Evolutionary conservation across 2,113 vertebrate genomes (phyloP).

Genomic region (Mustelus asterias): DNA sequence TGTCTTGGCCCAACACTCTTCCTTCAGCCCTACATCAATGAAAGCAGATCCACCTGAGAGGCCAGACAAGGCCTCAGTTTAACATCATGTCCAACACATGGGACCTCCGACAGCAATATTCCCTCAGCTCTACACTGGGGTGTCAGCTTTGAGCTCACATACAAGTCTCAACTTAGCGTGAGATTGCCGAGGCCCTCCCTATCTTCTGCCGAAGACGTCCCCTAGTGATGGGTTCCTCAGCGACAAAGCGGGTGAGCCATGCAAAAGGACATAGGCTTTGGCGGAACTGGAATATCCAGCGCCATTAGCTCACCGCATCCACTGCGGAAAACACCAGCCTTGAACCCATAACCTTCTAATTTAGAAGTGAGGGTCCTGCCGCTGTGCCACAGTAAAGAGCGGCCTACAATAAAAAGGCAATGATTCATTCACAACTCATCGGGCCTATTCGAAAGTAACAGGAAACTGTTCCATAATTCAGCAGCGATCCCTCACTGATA

Average conservation of each 20-base stretch:
- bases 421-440: neutral
- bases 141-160: neutral
- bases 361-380: neutral
- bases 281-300: too few relatives aligned
- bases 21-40: too few relatives aligned
- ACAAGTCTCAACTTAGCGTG: neutral
- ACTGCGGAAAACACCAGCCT: neutral
- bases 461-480: neutral
- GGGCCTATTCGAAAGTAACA: neutral
- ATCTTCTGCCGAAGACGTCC: too few relatives aligned
- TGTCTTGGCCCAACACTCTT: too few relatives aligned
- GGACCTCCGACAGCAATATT: too few relatives aligned
- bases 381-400: neutral
- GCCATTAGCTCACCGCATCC: too few relatives aligned
- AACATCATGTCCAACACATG: neutral
- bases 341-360: neutral
- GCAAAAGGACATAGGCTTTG: too few relatives aligned
- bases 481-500: neutral
- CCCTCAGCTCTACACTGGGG: too few relatives aligned
- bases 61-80: neutral
- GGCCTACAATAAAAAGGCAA: neutral
- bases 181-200: too few relatives aligned
- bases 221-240: too few relatives aligned
- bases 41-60: neutral
- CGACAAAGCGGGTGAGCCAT: too few relatives aligned